A percentile compares a stretch with the other conserved stretches of the same genome.
These are phyloP conservation scores for Ammospiza caudacuta DNA, from an alignment of 2,113 vertebrate species.

Conservation along the genomic window DNA sequence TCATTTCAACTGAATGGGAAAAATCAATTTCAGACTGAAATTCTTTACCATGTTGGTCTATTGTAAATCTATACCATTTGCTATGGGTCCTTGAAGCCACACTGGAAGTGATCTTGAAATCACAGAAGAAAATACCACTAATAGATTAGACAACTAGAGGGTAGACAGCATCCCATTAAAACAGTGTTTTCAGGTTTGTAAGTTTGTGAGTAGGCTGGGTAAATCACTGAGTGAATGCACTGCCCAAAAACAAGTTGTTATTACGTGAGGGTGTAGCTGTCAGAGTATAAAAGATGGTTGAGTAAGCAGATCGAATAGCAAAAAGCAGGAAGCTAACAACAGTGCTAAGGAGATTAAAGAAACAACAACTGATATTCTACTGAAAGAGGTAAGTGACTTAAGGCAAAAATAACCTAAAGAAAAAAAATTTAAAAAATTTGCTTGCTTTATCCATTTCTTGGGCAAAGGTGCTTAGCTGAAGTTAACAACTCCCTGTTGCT, in stretches of 20 bases:
- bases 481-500: not conserved
- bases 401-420: not conserved
- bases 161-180: not conserved
- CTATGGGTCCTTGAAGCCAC: not conserved
- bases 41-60: not conserved
- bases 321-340: not conserved
- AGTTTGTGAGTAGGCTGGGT: constrained; percentile 11
- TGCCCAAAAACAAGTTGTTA: constrained; percentile 21
- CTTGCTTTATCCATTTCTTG: not conserved
- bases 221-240: constrained; percentile 24
- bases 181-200: not conserved
- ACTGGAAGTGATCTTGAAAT: not conserved
- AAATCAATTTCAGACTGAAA: not conserved
- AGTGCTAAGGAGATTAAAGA: not conserved
- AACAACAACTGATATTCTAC: not conserved
- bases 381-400: constrained; percentile 27
- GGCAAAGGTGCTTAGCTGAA: not conserved
- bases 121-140: not conserved
- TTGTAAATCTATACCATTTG: not conserved
- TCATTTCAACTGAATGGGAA: not conserved
- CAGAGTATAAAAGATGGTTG: constrained; percentile 38
- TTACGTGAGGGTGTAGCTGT: constrained; percentile 49
- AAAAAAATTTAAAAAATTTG: not conserved
- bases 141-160: not conserved
- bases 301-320: constrained; percentile 18